Evolutionary conservation across 2,113 vertebrate species (phyloP).

Genomic region (Strix uralensis): DNA sequence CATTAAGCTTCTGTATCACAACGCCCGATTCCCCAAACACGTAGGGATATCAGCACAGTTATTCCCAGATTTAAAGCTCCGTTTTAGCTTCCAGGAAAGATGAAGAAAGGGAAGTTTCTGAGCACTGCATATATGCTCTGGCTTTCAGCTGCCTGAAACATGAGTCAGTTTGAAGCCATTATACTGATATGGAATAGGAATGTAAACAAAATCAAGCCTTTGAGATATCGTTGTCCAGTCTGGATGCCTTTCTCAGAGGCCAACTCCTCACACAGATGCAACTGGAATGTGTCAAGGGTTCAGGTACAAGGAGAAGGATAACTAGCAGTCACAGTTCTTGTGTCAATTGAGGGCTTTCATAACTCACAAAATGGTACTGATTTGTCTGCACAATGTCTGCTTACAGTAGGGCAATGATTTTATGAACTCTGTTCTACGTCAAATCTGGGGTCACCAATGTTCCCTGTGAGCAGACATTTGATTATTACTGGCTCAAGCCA

Average conservation of each 20-base stretch:
- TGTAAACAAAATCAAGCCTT: constrained; percentile 54
- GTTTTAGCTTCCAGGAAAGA: not conserved
- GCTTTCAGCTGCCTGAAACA: not conserved
- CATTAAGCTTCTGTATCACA: not conserved
- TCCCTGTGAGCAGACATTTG: not conserved
- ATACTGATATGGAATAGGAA: constrained; percentile 43
- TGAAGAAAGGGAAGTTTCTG: not conserved
- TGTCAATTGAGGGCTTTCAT: not conserved
- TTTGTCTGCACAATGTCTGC: not conserved
- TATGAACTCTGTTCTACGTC: not conserved
- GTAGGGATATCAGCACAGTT: not conserved
- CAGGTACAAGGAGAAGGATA: not conserved
- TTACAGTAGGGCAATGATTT: not conserved
- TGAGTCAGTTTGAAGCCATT: not conserved
- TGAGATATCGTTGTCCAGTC: not conserved
- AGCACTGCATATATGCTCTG: not conserved
- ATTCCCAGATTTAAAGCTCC: not conserved
- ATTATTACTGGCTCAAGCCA: not conserved
- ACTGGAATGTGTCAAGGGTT: not conserved
- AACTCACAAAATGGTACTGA: not conserved
- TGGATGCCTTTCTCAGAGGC: not conserved
- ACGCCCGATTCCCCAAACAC: not conserved
- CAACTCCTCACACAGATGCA: not conserved
- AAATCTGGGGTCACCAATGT: not conserved
- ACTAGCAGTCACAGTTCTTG: not conserved